Evolutionary conservation across 2,113 vertebrate genomes (phyloP).

Genomic region (Trinectes maculatus): DNA sequence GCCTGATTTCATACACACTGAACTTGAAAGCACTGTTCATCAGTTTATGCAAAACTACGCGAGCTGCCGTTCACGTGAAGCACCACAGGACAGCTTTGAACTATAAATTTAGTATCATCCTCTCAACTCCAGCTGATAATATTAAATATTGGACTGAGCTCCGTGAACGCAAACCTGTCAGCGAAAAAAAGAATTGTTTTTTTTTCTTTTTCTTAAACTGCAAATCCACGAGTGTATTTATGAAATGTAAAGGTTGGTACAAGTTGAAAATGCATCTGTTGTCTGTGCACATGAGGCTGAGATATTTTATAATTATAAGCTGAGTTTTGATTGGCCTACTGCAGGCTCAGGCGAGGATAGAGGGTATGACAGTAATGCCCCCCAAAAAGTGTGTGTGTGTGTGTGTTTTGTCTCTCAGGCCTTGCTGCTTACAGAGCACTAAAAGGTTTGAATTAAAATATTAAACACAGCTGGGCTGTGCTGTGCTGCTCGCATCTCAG

Average conservation of each 20-base stretch:
- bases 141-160: slow-evolving; percentile 18
- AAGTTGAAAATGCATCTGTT: slow-evolving; percentile 47
- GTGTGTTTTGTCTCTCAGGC: slow-evolving; percentile 62
- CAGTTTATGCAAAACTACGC: slow-evolving; percentile 29
- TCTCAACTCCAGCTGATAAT: slow-evolving; percentile 16
- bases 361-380: background rate
- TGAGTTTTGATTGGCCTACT: background rate
- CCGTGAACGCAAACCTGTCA: background rate
- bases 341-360: background rate
- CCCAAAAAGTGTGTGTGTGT: background rate
- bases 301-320: too few species aligned
- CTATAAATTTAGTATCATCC: slow-evolving; percentile 27
- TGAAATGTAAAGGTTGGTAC: slow-evolving; percentile 50
- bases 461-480: slow-evolving; percentile 55
- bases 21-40: slow-evolving; percentile 47
- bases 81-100: slow-evolving; percentile 47
- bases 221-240: slow-evolving; percentile 54
- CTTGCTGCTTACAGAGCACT: slow-evolving; percentile 64
- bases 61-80: slow-evolving; percentile 4
- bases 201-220: too few species aligned
- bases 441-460: slow-evolving; percentile 80
- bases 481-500: slow-evolving; percentile 50
- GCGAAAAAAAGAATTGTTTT: background rate
- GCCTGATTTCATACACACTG: slow-evolving; percentile 24
- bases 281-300: background rate